These are phyloP conservation scores for Ligdia adustata DNA, from an alignment of 2,888 invertebrate species.

Conservation along the genomic window DNA sequence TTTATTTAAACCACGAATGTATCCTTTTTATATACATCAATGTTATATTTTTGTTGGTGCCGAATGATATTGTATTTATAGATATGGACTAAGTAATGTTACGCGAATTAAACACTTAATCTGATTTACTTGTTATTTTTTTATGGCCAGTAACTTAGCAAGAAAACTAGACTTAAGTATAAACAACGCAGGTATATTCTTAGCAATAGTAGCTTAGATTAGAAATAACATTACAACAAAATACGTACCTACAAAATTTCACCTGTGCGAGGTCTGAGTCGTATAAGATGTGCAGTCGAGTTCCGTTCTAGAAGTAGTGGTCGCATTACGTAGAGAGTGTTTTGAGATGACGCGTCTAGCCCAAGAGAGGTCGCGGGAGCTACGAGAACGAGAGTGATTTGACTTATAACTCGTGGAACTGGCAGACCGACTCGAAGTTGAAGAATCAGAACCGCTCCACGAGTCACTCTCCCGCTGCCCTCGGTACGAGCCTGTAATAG, in stretches of 20 bases:
- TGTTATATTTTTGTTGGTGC: conserved; percentile 41
- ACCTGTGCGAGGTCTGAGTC: conserved; percentile 53
- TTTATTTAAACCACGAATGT: conserved; percentile 47
- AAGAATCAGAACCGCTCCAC: conserved; percentile 52
- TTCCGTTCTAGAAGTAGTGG: conserved; percentile 52
- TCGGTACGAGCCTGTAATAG: conserved; percentile 44
- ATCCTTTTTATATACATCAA: conserved; percentile 37
- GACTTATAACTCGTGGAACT: conserved; percentile 59
- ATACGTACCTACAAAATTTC: conserved; percentile 38
- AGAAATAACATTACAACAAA: conserved; percentile 49
- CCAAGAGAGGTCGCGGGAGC: conserved; percentile 63
- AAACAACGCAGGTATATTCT: conserved; percentile 43
- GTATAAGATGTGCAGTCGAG: conserved; percentile 54
- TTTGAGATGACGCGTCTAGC: conserved; percentile 59
- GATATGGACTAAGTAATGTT: conserved; percentile 30
- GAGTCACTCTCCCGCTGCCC: conserved; percentile 43
- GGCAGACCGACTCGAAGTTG: conserved; percentile 46
- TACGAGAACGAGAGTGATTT: conserved; percentile 45
- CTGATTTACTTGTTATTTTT: conserved; percentile 1
- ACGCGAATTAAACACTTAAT: conserved; percentile 37
- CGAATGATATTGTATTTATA: conserved; percentile 34
- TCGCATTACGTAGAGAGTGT: conserved; percentile 35
- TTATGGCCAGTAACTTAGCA: not conserved
- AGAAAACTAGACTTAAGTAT: not conserved
- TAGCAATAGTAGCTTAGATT: conserved; percentile 66